A percentile compares a stretch with the other conserved stretches of the same genome.
phyloP scores from a whole-genome alignment of 2,113 vertebrate species.

The Carassius gibelio region DNA sequence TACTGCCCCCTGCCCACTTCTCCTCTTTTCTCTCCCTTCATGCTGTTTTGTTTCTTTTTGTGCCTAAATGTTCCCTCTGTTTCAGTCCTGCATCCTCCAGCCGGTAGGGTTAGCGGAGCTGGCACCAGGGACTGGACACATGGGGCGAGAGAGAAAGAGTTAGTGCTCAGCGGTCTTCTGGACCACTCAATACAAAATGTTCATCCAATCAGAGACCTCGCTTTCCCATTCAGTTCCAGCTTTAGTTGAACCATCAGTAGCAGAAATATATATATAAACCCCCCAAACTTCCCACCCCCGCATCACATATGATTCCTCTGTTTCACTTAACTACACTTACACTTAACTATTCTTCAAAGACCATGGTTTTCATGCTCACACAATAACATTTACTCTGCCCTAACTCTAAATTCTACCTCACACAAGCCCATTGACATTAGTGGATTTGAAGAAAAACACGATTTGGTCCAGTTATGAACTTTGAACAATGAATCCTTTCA shows the following conservation, averaged over 20 bases:
- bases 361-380: background rate
- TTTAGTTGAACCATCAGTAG: background rate
- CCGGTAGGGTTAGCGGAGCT: slow-evolving; percentile 13
- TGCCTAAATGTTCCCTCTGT: background rate
- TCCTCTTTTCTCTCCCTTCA: slow-evolving; percentile 1
- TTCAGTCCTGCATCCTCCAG: slow-evolving; percentile 26
- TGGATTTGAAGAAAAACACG: background rate
- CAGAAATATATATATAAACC: background rate
- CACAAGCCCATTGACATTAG: background rate
- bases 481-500: no score
- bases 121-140: slow-evolving; percentile 39
- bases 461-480: background rate
- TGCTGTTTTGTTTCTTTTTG: slow-evolving; percentile 32
- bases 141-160: slow-evolving; percentile 34
- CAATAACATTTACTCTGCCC: background rate
- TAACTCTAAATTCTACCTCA: background rate
- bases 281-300: background rate
- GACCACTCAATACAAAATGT: slow-evolving; percentile 35
- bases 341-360: background rate
- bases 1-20: background rate
- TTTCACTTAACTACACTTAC: background rate
- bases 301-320: background rate
- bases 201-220: background rate
- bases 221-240: background rate
- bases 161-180: slow-evolving; percentile 13